Evolutionary conservation across 2,888 invertebrate species (phyloP).

Genomic region (Drosophila stalkeri): DNA sequence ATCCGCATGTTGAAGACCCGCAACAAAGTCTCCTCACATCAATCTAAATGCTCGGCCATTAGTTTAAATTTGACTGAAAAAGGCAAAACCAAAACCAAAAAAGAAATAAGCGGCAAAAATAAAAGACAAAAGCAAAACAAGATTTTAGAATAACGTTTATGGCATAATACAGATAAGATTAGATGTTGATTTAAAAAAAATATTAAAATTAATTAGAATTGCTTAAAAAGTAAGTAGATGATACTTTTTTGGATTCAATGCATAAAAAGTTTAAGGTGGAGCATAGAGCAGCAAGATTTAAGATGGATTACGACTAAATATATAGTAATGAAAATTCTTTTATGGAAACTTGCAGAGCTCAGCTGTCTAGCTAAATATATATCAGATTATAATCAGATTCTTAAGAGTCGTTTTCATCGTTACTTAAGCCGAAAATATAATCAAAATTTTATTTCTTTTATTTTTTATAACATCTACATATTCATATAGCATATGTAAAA

Average conservation of each 20-base stretch:
- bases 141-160: background rate
- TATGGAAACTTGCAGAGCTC: background rate
- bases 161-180: background rate
- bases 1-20: conserved; percentile 4
- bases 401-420: background rate
- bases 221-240: background rate
- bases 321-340: background rate
- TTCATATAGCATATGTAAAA: conserved; percentile 12
- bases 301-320: background rate
- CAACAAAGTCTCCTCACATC: conserved; percentile 29
- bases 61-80: conserved; percentile 15
- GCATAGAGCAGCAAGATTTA: background rate
- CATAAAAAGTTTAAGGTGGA: too few relatives aligned
- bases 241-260: background rate
- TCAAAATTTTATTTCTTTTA: background rate
- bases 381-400: background rate
- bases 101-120: background rate
- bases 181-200: background rate
- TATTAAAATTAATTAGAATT: background rate
- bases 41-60: conserved; percentile 27
- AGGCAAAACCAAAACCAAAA: background rate
- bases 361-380: background rate
- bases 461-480: background rate
- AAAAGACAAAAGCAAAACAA: conserved; percentile 1
- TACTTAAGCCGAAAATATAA: background rate